Evolutionary conservation across 2,797 vertebrate species (phyloP), one percentile per base, ranked within the genome.

Genomic region (Rhinatrema bivittatum): DNA sequence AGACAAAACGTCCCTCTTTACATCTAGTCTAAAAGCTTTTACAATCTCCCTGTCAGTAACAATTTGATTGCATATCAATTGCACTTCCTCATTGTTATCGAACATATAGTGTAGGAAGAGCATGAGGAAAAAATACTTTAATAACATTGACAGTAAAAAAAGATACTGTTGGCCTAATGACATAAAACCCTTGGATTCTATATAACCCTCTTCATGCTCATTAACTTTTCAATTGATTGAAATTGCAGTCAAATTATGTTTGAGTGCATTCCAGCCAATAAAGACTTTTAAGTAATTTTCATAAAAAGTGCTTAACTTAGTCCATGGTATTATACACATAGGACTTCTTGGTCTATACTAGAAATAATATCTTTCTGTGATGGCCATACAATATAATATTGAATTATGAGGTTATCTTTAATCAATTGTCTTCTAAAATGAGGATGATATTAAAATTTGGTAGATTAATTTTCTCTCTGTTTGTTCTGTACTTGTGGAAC

Each of bases 41-140:
- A 68, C 74, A 82, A 75, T 60, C 56, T 60, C 42, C 64, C 60
- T 78, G 81, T 82, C 85, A 81, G 50, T 44, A 72, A 25, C 31
- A 64, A 84, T 82, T 74, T 76, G 42, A 66, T 10, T 58, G 59
- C 31, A 17, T 71, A 82, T 83, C 71, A 79, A 63, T 83, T 69
- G 59, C 57, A 53, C 59, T 67, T 62, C 53, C 43, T 47, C 49
- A 29, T 39, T 44, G 43, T 45, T 42, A 39, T 46, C 48, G 53
- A 42, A 32, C 29, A 32, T 57, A 17, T 32, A 49, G 60, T 46
- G 61, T 48, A 54, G 33, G 62, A 56, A 53, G 25, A 62, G 62
- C 32, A 26, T 0, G 39, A 39, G 33, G 35, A 22, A 32, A 28
- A 36, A 21, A 19, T 34, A 10, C 51, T 45, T 42, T 53, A 40